phyloP scores from a whole-genome alignment of 2,797 vertebrate genomes.

The Phrynocephalus guinanensis region DNA sequence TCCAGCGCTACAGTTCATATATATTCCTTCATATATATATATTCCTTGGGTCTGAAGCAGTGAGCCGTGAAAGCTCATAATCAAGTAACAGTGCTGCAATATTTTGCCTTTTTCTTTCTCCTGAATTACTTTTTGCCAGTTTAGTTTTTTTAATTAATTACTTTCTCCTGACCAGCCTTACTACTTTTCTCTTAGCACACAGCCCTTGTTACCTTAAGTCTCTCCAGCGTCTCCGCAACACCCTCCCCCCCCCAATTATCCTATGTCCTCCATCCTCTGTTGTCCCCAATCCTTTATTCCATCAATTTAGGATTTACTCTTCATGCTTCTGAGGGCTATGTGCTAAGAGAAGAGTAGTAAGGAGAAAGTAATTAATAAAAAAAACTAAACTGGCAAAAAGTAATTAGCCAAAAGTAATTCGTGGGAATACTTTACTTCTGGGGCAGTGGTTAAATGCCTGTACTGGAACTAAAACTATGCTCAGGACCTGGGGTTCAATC shows the following conservation, averaged over 20 bases:
- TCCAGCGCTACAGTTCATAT: neutral
- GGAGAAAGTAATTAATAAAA: neutral
- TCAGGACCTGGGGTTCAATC: no score
- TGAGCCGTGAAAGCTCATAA: no score
- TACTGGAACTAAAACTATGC: no score
- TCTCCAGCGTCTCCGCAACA: neutral
- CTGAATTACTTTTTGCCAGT: no score
- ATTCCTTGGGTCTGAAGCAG: no score
- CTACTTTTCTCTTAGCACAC: neutral
- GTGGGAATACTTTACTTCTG: no score
- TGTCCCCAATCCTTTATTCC: neutral
- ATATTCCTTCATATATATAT: no score
- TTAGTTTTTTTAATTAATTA: neutral
- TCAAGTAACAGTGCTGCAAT: no score
- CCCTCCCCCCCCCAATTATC: neutral
- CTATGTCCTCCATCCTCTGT: neutral
- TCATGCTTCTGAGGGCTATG: neutral
- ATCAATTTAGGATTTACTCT: neutral
- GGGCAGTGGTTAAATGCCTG: no score
- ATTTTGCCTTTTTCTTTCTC: no score
- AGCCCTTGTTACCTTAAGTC: neutral
- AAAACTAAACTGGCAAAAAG: neutral
- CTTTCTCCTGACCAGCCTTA: neutral
- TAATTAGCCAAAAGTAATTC: no score
- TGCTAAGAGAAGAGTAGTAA: neutral